phyloP scores from a whole-genome alignment of 2,113 vertebrate genomes.

The Callithrix jacchus region DNA sequence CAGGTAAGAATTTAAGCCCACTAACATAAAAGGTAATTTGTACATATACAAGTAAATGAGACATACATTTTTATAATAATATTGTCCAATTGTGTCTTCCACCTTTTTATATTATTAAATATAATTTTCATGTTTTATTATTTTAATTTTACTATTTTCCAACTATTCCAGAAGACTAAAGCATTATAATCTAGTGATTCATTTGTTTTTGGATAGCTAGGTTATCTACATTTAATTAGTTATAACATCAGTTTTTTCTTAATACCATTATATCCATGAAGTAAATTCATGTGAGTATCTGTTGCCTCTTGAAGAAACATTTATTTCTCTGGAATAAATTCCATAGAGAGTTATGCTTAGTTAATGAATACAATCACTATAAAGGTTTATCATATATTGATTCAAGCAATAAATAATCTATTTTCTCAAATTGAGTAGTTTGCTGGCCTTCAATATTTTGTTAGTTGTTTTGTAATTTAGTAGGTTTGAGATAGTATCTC shows the following conservation, averaged over 20 bases:
- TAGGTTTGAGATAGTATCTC: not conserved
- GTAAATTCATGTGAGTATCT: not conserved
- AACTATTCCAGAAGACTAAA: not conserved
- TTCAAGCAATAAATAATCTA: not conserved
- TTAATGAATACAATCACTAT: not conserved
- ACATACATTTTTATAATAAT: not conserved
- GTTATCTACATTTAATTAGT: not conserved
- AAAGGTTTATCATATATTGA: not conserved
- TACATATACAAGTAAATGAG: not conserved
- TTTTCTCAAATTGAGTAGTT: not conserved
- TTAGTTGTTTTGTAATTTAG: not conserved
- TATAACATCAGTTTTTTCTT: not conserved
- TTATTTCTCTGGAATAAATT: not conserved
- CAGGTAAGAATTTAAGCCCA: not conserved
- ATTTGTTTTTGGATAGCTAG: not conserved
- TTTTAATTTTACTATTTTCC: not conserved
- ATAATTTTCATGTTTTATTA: not conserved
- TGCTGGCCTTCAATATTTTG: not conserved
- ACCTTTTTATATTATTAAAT: not conserved
- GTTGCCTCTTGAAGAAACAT: not conserved
- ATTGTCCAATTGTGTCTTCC: not conserved
- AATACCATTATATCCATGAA: not conserved
- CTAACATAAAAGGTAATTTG: not conserved
- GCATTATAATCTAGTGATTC: not conserved
- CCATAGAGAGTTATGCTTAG: not conserved